phyloP scores from a whole-genome alignment of 1,140 invertebrate genomes.

The Macrobrachium rosenbergii region DNA sequence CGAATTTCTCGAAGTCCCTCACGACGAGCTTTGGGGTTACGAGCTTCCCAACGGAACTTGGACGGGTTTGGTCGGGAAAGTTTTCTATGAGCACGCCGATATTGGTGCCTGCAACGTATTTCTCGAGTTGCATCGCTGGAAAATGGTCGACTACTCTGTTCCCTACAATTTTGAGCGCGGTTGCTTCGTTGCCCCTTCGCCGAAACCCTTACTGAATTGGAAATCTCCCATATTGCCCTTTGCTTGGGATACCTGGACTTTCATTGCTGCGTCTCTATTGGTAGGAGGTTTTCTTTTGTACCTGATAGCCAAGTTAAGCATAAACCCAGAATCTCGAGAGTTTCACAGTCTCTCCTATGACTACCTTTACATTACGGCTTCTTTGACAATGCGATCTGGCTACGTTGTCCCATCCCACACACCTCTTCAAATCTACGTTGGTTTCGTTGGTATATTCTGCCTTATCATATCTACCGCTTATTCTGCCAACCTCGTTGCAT shows the following conservation, averaged over 20 bases:
- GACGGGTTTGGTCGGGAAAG: slow-evolving; percentile 66
- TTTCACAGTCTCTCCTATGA: slow-evolving; percentile 38
- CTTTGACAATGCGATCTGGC: slow-evolving; percentile 24
- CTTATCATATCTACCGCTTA: slow-evolving; percentile 62
- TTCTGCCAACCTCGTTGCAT: slow-evolving; percentile 63
- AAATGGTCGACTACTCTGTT: slow-evolving; percentile 59
- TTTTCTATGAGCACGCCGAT: slow-evolving; percentile 57
- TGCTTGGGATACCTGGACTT: slow-evolving; percentile 49
- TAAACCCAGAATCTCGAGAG: slow-evolving; percentile 25
- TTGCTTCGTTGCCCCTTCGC: slow-evolving; percentile 62
- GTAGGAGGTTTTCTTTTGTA: slow-evolving; percentile 35
- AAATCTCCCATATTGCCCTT: slow-evolving; percentile 59
- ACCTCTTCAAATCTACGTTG: slow-evolving; percentile 46
- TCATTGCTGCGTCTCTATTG: slow-evolving; percentile 25
- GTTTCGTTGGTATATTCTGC: slow-evolving; percentile 40
- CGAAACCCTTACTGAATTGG: slow-evolving; percentile 61
- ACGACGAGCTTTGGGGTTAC: slow-evolving; percentile 66
- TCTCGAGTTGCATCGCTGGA: slow-evolving; percentile 60
- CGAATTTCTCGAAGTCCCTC: slow-evolving; percentile 50
- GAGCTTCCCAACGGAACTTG: slow-evolving; percentile 67
- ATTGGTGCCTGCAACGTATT: slow-evolving; percentile 67
- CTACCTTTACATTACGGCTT: slow-evolving; percentile 60
- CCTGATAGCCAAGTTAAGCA: slow-evolving; percentile 15
- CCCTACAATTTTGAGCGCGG: slow-evolving; percentile 62
- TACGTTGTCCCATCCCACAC: slow-evolving; percentile 9